Conservation (phyloP, 2,797 vertebrate species). For the Sebastes paucispinis region DNA sequence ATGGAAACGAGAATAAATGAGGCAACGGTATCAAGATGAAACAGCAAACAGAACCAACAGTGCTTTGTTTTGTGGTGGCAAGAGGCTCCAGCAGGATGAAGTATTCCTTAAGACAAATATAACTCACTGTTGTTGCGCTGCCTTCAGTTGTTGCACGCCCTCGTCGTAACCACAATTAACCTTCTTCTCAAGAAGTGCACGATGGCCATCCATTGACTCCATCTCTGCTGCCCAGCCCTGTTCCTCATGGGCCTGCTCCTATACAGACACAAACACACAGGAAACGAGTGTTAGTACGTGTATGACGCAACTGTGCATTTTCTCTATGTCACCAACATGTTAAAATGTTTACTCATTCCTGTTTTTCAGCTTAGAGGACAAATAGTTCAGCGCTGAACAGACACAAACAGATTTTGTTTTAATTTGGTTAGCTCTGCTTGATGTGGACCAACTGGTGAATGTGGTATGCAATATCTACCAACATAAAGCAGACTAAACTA, state of each 20-base stretch:
- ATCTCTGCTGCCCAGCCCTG: constrained; percentile 79
- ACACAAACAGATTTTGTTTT: not conserved
- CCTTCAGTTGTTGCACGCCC: constrained; percentile 79
- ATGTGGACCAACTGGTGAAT: not conserved
- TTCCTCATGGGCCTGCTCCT: constrained; percentile 80
- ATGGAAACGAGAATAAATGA: not conserved
- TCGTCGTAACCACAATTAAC: constrained; percentile 79
- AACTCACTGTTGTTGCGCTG: constrained; percentile 81
- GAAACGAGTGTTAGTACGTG: not conserved
- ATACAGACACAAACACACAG: constrained; percentile 17
- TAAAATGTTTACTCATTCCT: not conserved
- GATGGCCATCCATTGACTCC: constrained; percentile 77
- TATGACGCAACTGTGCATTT: not conserved
- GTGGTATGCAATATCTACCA: not conserved
- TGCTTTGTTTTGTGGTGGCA: not conserved
- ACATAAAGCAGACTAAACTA: not conserved
- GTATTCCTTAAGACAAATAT: not conserved
- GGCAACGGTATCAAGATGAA: not conserved
- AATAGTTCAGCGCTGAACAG: not conserved
- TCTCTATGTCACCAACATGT: not conserved
- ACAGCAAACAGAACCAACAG: not conserved
- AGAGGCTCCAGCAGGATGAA: not conserved
- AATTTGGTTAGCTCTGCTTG: not conserved
- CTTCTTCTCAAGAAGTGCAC: constrained; percentile 79
- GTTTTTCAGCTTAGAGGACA: not conserved